These are phyloP conservation scores for Platyscapa corneri DNA, from an alignment of 1,140 invertebrate genomes.

Conservation along the genomic window DNA sequence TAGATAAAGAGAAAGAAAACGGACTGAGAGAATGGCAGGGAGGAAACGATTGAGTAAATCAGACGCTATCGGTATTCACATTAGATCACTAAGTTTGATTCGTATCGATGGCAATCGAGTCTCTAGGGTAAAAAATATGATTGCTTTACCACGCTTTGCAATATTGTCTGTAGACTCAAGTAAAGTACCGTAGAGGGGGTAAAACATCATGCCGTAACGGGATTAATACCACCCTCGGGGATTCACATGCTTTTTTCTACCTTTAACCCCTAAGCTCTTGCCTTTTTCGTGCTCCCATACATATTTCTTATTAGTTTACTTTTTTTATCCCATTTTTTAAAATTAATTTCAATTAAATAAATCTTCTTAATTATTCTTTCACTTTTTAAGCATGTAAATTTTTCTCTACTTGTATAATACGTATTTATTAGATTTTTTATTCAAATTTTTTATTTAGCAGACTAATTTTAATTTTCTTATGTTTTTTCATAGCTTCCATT, in stretches of 20 bases:
- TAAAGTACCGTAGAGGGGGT: background rate
- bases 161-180: background rate
- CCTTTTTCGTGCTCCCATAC: background rate
- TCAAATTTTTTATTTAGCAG: background rate
- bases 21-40: background rate
- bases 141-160: slow-evolving; percentile 62
- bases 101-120: slow-evolving; percentile 73
- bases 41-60: slow-evolving; percentile 63
- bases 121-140: slow-evolving; percentile 74
- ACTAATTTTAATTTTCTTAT: background rate
- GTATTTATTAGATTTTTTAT: background rate
- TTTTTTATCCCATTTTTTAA: slow-evolving; percentile 36
- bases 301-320: background rate
- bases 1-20: background rate
- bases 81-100: slow-evolving; percentile 74
- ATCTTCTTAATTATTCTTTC: slow-evolving; percentile 16
- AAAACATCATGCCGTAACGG: slow-evolving; percentile 55
- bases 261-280: slow-evolving; percentile 54
- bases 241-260: slow-evolving; percentile 64
- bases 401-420: background rate
- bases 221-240: slow-evolving; percentile 74
- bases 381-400: background rate
- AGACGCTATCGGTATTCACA: slow-evolving; percentile 70
- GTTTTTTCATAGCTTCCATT: background rate
- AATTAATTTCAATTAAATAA: slow-evolving; percentile 36